A percentile compares a stretch with the other conserved stretches of the same genome.
Evolutionary conservation across 2,797 vertebrate species (phyloP).

Genomic region (Liparis tanakae): DNA sequence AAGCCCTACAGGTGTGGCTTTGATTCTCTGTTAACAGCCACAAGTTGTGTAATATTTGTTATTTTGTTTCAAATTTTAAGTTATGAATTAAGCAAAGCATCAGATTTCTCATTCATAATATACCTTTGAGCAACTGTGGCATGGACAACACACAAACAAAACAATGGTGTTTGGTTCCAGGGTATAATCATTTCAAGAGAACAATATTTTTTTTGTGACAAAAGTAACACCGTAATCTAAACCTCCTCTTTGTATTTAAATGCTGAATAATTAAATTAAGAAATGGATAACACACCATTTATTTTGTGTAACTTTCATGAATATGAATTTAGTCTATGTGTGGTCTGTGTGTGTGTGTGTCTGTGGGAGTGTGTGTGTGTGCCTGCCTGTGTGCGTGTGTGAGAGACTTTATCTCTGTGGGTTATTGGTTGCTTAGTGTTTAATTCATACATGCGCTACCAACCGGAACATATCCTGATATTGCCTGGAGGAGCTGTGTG

Average conservation of each 20-base stretch:
- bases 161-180: too few species aligned
- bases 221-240: too few species aligned
- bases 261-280: not conserved
- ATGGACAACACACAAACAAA: not conserved
- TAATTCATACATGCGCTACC: constrained; percentile 1
- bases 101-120: not conserved
- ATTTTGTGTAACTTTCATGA: too few species aligned
- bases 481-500: not conserved
- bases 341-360: too few species aligned
- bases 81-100: not conserved
- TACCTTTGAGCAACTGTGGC: not conserved
- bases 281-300: not conserved
- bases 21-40: not conserved
- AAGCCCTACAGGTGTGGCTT: not conserved
- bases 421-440: constrained; percentile 29
- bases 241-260: not conserved
- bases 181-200: too few species aligned
- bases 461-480: not conserved
- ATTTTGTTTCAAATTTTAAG: not conserved
- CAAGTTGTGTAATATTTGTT: not conserved
- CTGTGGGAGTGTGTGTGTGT: not conserved
- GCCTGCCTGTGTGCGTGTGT: not conserved
- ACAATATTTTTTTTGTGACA: too few species aligned
- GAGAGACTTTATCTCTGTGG: constrained; percentile 1
- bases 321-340: too few species aligned